A percentile compares a stretch with the other conserved stretches of the same genome.
Conservation (phyloP, 2,113 vertebrate genomes). For the Sialia sialis region DNA sequence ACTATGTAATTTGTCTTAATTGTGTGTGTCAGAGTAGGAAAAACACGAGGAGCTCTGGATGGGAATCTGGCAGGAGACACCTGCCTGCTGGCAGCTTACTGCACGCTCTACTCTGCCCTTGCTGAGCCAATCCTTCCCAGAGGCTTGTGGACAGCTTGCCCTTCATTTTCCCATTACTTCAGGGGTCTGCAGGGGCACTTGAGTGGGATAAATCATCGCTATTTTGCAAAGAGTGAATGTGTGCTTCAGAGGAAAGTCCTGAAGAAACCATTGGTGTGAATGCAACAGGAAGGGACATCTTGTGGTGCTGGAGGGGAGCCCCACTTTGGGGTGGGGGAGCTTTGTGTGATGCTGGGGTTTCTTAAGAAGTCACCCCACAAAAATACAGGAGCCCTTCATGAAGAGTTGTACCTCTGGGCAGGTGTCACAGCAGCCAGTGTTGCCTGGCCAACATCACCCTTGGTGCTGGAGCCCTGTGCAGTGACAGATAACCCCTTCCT, state of each 20-base stretch:
- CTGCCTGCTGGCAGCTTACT: background rate
- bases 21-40: background rate
- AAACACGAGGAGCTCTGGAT: background rate
- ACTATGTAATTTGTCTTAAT: conserved; percentile 60
- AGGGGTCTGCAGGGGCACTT: background rate
- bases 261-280: background rate
- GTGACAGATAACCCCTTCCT: background rate
- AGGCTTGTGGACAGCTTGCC: background rate
- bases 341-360: fast-evolving
- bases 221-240: background rate
- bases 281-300: background rate
- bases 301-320: background rate
- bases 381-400: background rate
- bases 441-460: background rate
- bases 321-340: background rate
- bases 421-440: background rate
- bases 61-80: conserved; percentile 23
- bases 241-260: background rate
- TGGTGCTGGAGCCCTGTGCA: background rate
- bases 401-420: background rate
- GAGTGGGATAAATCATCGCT: background rate
- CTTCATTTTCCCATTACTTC: background rate
- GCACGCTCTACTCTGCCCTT: background rate
- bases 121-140: background rate
- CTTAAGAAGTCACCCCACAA: background rate